Percentiles rank a stretch among this genome's conserved stretches.
These are phyloP conservation scores for Tympanoctomys barrerae DNA, from an alignment of 2,797 vertebrate genomes.

Conservation along the genomic window DNA sequence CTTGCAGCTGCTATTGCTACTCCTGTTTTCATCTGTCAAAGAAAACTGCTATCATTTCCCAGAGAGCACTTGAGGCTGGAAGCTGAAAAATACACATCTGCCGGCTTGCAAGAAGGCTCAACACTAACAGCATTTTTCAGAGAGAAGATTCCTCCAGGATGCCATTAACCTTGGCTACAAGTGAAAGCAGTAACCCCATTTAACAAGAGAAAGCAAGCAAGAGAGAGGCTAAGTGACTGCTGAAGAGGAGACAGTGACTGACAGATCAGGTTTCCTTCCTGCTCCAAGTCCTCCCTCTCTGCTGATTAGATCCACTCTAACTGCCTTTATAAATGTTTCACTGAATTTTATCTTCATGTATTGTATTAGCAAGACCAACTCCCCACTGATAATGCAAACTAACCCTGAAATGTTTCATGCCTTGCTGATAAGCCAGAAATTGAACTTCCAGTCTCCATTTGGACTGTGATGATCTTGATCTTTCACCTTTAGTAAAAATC, in stretches of 20 bases:
- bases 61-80: background rate
- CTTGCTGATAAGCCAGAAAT: slow-evolving; percentile 78
- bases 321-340: slow-evolving; percentile 82
- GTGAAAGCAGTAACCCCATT: slow-evolving; percentile 29
- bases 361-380: slow-evolving; percentile 73
- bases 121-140: background rate
- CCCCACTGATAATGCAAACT: slow-evolving; percentile 80
- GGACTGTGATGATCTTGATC: slow-evolving; percentile 87
- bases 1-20: background rate
- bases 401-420: slow-evolving; percentile 80
- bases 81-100: background rate
- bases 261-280: slow-evolving; percentile 59
- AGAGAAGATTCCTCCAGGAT: background rate
- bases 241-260: slow-evolving; percentile 53
- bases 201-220: slow-evolving; percentile 45
- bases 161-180: background rate
- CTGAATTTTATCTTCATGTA: slow-evolving; percentile 78
- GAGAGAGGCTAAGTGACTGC: background rate
- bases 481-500: slow-evolving; percentile 87
- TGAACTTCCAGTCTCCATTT: slow-evolving; percentile 85
- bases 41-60: background rate
- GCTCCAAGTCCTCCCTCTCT: slow-evolving; percentile 40
- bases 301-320: slow-evolving; percentile 56
- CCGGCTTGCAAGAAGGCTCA: background rate
- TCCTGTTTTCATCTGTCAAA: background rate